Evolutionary conservation across 2,888 invertebrate species (phyloP).

Genomic region (Drosophila percnosoma): DNA sequence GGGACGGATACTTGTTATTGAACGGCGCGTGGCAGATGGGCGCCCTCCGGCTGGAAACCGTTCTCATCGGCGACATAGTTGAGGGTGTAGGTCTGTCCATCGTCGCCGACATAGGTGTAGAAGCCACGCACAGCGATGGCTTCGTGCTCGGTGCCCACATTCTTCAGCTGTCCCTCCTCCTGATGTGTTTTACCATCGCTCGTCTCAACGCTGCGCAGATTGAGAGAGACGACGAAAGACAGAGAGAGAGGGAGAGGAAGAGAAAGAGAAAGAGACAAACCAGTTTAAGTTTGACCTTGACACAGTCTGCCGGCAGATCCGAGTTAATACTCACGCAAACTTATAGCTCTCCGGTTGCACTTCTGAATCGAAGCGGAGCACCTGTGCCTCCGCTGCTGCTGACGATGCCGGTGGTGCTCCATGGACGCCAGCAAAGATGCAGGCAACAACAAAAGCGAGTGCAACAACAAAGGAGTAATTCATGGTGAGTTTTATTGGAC

Average conservation of each 20-base stretch:
- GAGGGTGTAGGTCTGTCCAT: constrained; percentile 87
- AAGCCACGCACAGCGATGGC: constrained; percentile 87
- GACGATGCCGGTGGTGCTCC: constrained; percentile 77
- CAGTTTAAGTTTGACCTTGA: constrained; percentile 54
- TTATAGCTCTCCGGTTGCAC: constrained; percentile 83
- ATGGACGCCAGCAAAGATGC: constrained; percentile 71
- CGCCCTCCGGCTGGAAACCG: constrained; percentile 84
- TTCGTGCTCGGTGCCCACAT: constrained; percentile 88
- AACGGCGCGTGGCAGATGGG: constrained; percentile 82
- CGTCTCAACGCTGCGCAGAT: constrained; percentile 86
- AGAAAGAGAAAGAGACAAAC: constrained; percentile 12
- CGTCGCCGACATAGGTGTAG: constrained; percentile 87
- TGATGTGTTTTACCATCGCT: constrained; percentile 88
- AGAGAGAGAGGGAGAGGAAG: neutral
- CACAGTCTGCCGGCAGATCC: constrained; percentile 31
- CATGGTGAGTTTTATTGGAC: constrained; percentile 59
- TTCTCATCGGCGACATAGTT: constrained; percentile 84
- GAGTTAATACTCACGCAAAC: constrained; percentile 76
- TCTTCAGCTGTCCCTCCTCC: constrained; percentile 87
- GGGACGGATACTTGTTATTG: constrained; percentile 37
- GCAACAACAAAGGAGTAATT: constrained; percentile 58
- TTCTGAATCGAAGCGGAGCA: constrained; percentile 87
- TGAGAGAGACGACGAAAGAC: constrained; percentile 5
- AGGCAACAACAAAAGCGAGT: constrained; percentile 71
- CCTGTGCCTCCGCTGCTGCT: constrained; percentile 86